Base-by-base conservation (phyloP, 2,113 vertebrate species). In the Phalacrocorax carbo region DNA sequence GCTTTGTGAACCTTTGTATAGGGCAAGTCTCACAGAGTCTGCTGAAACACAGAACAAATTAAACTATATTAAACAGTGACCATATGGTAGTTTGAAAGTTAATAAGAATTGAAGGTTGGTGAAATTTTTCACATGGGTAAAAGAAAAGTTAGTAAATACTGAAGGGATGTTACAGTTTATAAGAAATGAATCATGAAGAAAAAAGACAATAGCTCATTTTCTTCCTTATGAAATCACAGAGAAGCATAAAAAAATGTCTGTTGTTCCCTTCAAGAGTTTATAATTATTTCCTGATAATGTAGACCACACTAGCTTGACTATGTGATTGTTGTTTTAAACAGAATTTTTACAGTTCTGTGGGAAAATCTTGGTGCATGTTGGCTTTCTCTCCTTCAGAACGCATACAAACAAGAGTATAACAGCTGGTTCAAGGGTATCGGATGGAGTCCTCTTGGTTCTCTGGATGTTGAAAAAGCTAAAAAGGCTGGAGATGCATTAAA, bases 391-490 rank as follows among this genome's bases (percentile, higher is more conserved):
- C 93, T 86, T 55, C 90, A 98, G 98, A 98, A 98, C 82, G 60
- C 96, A 1, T 98, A 98, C 73, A 98, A 98, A 80, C 88, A 98
- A 6, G 98, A 98, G 3, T 98, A 98, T 30, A 98, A 98, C 94
- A 97, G 9, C 93, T 98, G 98, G 98, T 93, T 98, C 60, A 98
- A 98, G 82, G 98, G 98, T 36, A 96, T 98, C 29, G 98, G 98
- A 27, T 98, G 98, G 98, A 97, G 98, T 58, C 98, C 98, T 22
- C 73, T 98, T 1, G 98, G 98, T 44, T 98, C 98, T 48, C 79
- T 98, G 92, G 98, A 98, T 29, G 97, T 98, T 27, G 98, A 98
- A 77, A 98, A 97, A 86, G 98, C 54, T 78, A 98, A 95, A 96
- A 98, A 98, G 82, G 98, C 98, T 44, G 98, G 98, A 5, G 96